A percentile compares a stretch with the other conserved stretches of the same genome.
These are phyloP conservation scores for Eupithecia tripunctaria DNA, from an alignment of 2,888 invertebrate species.

Conservation along the genomic window DNA sequence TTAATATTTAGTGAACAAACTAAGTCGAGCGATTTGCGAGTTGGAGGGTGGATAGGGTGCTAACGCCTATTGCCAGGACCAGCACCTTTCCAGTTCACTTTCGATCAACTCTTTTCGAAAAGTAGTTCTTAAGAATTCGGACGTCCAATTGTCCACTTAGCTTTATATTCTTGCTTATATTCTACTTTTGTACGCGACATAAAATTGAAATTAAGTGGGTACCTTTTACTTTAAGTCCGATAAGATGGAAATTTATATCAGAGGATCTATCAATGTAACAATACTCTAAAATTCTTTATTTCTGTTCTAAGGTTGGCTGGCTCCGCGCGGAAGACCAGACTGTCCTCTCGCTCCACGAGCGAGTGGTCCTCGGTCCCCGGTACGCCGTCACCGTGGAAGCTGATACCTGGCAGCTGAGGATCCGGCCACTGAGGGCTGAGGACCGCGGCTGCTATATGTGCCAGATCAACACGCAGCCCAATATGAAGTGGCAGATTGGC, in stretches of 20 bases:
- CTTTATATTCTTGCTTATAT: too few species aligned
- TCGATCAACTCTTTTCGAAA: background rate
- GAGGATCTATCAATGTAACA: too few species aligned
- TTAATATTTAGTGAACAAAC: too few species aligned
- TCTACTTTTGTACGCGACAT: too few species aligned
- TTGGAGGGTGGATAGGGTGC: conserved; percentile 89
- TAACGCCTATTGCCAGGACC: conserved; percentile 93
- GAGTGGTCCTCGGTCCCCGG: conserved; percentile 92
- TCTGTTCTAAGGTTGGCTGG: conserved; percentile 91
- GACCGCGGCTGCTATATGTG: conserved; percentile 97
- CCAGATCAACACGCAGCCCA: conserved; percentile 93
- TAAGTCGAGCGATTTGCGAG: conserved; percentile 92
- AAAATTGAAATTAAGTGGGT: too few species aligned
- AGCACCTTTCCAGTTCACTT: conserved; percentile 50
- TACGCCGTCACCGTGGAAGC: conserved; percentile 93
- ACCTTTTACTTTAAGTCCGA: too few species aligned
- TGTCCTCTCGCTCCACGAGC: conserved; percentile 92
- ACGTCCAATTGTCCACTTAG: background rate
- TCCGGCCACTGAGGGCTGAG: conserved; percentile 91
- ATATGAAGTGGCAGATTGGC: conserved; percentile 94
- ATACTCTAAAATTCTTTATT: background rate
- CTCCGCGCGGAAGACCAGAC: conserved; percentile 95
- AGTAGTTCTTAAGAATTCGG: background rate
- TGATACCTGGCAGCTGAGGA: conserved; percentile 93
- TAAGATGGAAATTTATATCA: too few species aligned